phyloP scores from a whole-genome alignment of 2,888 invertebrate species.

The Matsumyia berberina region DNA sequence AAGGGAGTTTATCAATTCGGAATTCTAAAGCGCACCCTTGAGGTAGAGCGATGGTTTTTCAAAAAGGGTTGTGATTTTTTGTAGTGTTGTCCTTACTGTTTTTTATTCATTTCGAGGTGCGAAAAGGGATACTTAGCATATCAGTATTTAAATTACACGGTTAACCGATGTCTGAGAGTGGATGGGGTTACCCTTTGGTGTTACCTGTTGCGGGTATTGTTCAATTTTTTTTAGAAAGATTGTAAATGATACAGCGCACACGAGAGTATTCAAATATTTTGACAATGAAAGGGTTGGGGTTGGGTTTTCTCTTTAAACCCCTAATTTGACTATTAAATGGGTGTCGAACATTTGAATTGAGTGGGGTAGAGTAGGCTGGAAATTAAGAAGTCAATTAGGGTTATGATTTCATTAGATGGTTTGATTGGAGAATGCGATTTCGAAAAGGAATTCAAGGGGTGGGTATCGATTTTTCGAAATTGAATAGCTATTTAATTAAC shows the following conservation, averaged over 20 bases:
- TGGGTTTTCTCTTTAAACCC: constrained; percentile 45
- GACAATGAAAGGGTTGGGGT: constrained; percentile 67
- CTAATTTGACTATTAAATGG: constrained; percentile 75
- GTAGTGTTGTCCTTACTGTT: constrained; percentile 25
- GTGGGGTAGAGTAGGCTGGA: neutral
- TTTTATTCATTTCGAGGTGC: constrained; percentile 52
- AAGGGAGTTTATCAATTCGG: constrained; percentile 29
- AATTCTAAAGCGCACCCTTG: constrained; percentile 67
- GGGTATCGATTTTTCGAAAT: no score
- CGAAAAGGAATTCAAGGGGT: no score
- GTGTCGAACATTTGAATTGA: constrained; percentile 31
- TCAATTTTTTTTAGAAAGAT: constrained; percentile 33
- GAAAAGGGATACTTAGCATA: constrained; percentile 70
- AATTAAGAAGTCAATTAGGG: constrained; percentile 32
- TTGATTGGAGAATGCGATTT: no score
- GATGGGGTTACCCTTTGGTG: constrained; percentile 45
- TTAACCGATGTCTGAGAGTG: constrained; percentile 44
- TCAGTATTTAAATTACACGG: constrained; percentile 74
- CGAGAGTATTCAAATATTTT: constrained; percentile 66
- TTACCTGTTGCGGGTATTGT: constrained; percentile 50
- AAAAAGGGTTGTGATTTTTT: constrained; percentile 62
- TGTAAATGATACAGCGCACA: constrained; percentile 52
- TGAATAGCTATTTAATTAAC: no score
- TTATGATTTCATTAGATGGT: neutral
- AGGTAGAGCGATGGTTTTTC: neutral